Percentiles rank a stretch among this genome's conserved stretches.
Conservation (phyloP, 1,140 invertebrate genomes). For the Yoshiicerus persimilis region DNA sequence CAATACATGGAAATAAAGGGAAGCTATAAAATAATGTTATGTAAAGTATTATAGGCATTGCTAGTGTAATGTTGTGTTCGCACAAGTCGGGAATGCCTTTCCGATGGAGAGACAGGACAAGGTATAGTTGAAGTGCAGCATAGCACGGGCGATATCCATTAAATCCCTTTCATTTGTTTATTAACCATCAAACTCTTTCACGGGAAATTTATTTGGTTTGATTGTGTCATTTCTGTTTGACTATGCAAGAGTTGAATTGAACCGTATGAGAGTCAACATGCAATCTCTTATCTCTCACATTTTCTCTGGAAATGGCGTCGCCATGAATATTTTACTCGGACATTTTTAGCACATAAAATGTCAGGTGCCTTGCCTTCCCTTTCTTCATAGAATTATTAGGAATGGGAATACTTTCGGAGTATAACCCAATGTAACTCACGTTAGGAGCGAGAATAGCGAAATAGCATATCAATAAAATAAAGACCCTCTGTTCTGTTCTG, state of each 20-base stretch:
- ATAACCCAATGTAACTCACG: background rate
- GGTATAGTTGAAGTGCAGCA: background rate
- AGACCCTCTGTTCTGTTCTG: background rate
- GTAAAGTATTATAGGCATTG: background rate
- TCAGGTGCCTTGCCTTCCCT: background rate
- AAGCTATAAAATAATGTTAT: background rate
- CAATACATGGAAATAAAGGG: background rate
- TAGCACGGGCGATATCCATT: background rate
- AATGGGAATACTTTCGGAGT: background rate
- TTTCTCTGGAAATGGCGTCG: conserved; percentile 6
- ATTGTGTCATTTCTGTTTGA: conserved; percentile 12
- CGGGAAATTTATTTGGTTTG: conserved; percentile 6
- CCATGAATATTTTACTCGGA: conserved; percentile 11
- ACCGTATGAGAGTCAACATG: background rate
- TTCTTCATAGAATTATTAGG: background rate
- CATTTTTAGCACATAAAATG: conserved; percentile 18
- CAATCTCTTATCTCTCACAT: conserved; percentile 12
- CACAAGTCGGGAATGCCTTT: background rate
- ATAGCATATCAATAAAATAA: background rate
- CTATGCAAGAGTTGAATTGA: background rate
- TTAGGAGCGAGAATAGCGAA: too few relatives aligned
- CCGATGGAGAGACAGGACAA: background rate
- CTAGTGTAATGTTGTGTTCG: background rate
- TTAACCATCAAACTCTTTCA: conserved; percentile 2
- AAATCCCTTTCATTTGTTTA: conserved; percentile 5